phyloP scores from a whole-genome alignment of 2,888 invertebrate genomes.

The Apeira syringaria region DNA sequence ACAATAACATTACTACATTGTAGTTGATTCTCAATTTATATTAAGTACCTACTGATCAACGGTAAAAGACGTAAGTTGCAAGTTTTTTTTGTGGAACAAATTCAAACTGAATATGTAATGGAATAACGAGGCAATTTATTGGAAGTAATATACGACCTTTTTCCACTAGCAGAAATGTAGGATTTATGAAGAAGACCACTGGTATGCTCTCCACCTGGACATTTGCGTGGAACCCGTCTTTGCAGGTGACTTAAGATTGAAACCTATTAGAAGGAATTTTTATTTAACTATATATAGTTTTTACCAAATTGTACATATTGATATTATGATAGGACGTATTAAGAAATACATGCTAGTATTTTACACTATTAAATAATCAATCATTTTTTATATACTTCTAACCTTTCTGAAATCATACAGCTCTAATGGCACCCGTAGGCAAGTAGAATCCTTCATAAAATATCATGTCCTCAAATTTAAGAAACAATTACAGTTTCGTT shows the following conservation, averaged over 20 bases:
- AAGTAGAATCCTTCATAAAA: no score
- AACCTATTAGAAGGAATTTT: no score
- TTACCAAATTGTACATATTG: no score
- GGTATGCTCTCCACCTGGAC: background rate
- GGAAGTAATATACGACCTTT: background rate
- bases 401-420: no score
- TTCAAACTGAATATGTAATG: background rate
- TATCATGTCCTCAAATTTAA: background rate
- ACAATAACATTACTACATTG: conserved; percentile 28
- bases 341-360: no score
- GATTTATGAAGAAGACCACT: conserved; percentile 3
- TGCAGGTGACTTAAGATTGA: conserved; percentile 14
- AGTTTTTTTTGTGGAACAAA: background rate
- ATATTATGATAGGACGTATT: no score
- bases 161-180: background rate
- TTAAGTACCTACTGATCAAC: no score
- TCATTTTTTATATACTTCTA: no score
- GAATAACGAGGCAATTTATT: background rate
- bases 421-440: no score
- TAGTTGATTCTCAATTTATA: no score
- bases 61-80: background rate
- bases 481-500: background rate
- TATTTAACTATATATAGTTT: no score
- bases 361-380: no score
- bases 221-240: background rate